These are phyloP conservation scores for Amphipyra tragopoginis DNA, from an alignment of 2,888 invertebrate genomes.

Conservation along the genomic window DNA sequence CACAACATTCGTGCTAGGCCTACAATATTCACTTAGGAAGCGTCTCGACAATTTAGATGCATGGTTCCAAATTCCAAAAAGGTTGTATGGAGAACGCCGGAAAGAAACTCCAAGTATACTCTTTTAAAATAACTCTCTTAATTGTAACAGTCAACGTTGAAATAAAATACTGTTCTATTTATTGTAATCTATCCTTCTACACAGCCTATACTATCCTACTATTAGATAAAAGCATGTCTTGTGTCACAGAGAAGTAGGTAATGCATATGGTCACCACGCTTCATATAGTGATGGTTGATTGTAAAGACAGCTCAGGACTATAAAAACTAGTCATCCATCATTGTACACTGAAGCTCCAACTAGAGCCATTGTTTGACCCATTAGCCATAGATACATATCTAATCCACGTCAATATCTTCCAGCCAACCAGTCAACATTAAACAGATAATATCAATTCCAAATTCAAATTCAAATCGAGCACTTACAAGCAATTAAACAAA, in stretches of 20 bases:
- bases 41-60: too few relatives aligned
- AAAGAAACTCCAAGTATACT: too few relatives aligned
- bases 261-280: neutral
- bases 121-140: too few relatives aligned
- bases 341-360: neutral
- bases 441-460: conserved; percentile 50
- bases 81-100: too few relatives aligned
- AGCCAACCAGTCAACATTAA: conserved; percentile 19
- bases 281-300: neutral
- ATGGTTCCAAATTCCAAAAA: too few relatives aligned
- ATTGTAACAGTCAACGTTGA: too few relatives aligned
- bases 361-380: neutral
- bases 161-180: too few relatives aligned
- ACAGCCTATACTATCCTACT: too few relatives aligned
- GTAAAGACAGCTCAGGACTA: neutral
- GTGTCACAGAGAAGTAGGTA: neutral
- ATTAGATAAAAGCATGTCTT: too few relatives aligned
- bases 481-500: conserved; percentile 47
- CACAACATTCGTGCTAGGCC: too few relatives aligned
- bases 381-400: conserved; percentile 15
- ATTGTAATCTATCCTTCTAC: too few relatives aligned
- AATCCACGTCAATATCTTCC: conserved; percentile 15
- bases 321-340: conserved; percentile 24
- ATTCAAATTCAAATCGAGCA: conserved; percentile 50
- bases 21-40: too few relatives aligned